Conservation (phyloP, 1,140 invertebrate species). For the Cyphomyrmex costatus region DNA sequence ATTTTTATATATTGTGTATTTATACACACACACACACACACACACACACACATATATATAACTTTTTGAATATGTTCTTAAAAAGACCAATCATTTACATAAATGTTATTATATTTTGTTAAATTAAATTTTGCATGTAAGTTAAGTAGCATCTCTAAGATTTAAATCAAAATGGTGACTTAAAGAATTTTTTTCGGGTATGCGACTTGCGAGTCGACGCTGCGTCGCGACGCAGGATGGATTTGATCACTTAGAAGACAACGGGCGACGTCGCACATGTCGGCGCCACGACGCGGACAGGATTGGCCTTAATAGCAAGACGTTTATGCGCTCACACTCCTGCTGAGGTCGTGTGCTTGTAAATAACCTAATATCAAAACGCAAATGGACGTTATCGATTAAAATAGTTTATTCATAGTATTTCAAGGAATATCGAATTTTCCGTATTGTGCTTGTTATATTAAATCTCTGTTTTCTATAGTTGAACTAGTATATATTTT, state of each 20-base stretch:
- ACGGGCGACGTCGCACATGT: conserved; percentile 1
- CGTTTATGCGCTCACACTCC: conserved; percentile 26
- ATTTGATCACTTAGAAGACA: conserved; percentile 36
- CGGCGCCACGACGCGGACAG: conserved; percentile 32
- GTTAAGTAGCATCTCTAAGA: neutral
- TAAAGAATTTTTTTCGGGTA: neutral
- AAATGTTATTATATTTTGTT: conserved; percentile 10
- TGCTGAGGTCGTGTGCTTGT: conserved; percentile 38
- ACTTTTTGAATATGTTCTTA: neutral
- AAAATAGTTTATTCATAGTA: conserved; percentile 26
- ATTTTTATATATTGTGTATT: no score
- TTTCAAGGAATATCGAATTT: conserved; percentile 14
- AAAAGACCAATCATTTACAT: neutral
- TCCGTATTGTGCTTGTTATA: neutral
- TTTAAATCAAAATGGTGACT: neutral
- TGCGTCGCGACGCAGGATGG: conserved; percentile 40
- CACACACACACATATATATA: neutral
- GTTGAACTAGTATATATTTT: no score
- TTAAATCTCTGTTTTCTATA: no score
- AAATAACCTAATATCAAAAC: conserved; percentile 35
- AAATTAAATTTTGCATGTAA: neutral
- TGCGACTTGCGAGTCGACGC: neutral
- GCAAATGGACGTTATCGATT: conserved; percentile 3
- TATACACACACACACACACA: no score
- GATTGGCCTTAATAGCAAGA: conserved; percentile 59